Base-by-base conservation (phyloP, 2,113 vertebrate genomes). In the Psittacara wagleri region DNA sequence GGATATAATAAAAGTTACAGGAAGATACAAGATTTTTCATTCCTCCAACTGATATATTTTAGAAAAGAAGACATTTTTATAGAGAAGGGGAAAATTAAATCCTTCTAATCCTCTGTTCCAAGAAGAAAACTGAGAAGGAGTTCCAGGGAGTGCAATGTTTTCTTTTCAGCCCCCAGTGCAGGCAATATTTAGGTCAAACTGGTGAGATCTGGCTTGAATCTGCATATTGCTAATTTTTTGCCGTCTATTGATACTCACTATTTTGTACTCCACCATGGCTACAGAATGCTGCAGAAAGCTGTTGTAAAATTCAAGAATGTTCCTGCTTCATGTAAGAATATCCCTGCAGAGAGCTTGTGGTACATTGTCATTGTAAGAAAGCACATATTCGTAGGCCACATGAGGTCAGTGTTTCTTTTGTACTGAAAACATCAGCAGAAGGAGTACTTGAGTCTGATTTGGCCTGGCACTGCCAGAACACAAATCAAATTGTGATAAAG, bases 161-260 rank as follows among this genome's bases (percentile, higher is more conserved):
- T 52, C 37, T 75, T 24, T 15, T 14, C 2, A 6, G 3, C 3
- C 2, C 2, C 2, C 10, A 29, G 11, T 0, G 0, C 5, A 62
- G 54, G 25, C 18, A 48, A 29, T 31, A 72, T 17, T 81, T 10
- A 35, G 13, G 23, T 68, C 48, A 68, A 27, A 59, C 28, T 33
- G 16, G 8, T 52, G 35, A 86, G 1, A 2, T 49, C 16, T 33
- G 27, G 27, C 33, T 27, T 55, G 16, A 57, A 35, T 54, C 37
- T 80, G 41, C 9, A 16, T n/a, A 28, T 44, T 43, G 86, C 9
- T 44, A 49, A n/a, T 33, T 59, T 54, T 68, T 20, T 70, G 44
- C 49, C 33, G 2, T 7, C 16, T 10, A 6, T 3, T 41, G 24
- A 18, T 7, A 13, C 5, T 23, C 14, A 3, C 16, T 10, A 4